Conservation (phyloP, 2,113 vertebrate species). For the Apodemus sylvaticus region DNA sequence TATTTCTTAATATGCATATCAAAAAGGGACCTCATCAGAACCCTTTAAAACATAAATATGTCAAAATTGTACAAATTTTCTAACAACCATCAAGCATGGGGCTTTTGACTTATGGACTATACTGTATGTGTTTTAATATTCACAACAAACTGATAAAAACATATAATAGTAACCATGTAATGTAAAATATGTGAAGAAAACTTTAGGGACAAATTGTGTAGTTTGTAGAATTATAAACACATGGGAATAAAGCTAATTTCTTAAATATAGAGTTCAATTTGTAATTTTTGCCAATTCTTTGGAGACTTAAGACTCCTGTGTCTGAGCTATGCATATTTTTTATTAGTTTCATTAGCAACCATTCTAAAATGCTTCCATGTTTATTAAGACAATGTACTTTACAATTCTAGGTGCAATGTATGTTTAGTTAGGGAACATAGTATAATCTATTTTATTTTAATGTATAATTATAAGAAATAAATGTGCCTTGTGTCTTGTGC, state of each 20-base stretch:
- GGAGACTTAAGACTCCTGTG: not conserved
- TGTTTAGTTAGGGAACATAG: no score
- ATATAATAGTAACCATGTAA: not conserved
- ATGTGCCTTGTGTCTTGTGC: no score
- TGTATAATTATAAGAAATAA: no score
- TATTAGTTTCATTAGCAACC: not conserved
- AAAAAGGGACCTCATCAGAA: no score
- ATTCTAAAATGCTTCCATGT: not conserved
- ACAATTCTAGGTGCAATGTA: no score
- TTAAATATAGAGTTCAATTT: not conserved
- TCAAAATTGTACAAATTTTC: not conserved
- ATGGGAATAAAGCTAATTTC: not conserved
- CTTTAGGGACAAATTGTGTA: no score
- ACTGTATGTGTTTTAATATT: not conserved
- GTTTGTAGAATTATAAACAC: not conserved
- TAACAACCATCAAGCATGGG: not conserved
- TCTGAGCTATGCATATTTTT: not conserved
- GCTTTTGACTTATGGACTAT: not conserved
- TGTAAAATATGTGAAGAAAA: not conserved
- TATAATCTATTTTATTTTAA: no score
- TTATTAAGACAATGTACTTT: not conserved
- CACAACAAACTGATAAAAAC: not conserved
- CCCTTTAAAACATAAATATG: not conserved
- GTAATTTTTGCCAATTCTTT: not conserved
- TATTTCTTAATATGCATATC: no score